Conservation (phyloP, 2,888 invertebrate genomes). For the Nomada hirtipes region DNA sequence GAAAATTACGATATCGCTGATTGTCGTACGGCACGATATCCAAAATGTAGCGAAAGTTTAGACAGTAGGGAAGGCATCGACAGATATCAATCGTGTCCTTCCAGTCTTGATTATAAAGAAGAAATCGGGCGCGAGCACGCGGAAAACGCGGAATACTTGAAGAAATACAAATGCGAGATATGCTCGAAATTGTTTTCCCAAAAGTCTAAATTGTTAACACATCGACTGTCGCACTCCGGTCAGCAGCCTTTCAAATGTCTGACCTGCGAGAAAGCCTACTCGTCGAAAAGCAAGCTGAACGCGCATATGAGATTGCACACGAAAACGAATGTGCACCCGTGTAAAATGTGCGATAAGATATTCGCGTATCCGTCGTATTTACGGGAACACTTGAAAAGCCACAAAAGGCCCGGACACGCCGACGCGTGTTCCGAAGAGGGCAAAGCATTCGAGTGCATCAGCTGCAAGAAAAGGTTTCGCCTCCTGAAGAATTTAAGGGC, state of each 20-base stretch:
- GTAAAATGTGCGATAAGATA: constrained; percentile 81
- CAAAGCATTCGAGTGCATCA: constrained; percentile 75
- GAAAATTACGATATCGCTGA: constrained; percentile 47
- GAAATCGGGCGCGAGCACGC: neutral
- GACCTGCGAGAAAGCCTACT: constrained; percentile 79
- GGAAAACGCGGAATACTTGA: constrained; percentile 49
- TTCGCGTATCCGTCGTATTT: constrained; percentile 83
- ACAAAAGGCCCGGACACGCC: constrained; percentile 65
- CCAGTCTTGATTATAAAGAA: constrained; percentile 52
- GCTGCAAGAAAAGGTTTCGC: constrained; percentile 78
- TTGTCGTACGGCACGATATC: constrained; percentile 55
- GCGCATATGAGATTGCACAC: constrained; percentile 81
- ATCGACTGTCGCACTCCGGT: constrained; percentile 76
- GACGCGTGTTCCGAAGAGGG: constrained; percentile 13
- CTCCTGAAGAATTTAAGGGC: constrained; percentile 78
- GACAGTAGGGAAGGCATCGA: constrained; percentile 42
- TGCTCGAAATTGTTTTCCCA: constrained; percentile 77
- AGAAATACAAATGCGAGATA: constrained; percentile 75
- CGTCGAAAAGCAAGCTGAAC: constrained; percentile 81
- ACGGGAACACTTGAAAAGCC: constrained; percentile 81
- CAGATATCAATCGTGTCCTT: constrained; percentile 51
- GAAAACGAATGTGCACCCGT: constrained; percentile 79
- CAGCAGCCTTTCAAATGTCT: constrained; percentile 79
- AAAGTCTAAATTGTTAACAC: constrained; percentile 78
- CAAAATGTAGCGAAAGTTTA: constrained; percentile 46